Conservation (phyloP, 2,113 vertebrate genomes). For the Limanda limanda region DNA sequence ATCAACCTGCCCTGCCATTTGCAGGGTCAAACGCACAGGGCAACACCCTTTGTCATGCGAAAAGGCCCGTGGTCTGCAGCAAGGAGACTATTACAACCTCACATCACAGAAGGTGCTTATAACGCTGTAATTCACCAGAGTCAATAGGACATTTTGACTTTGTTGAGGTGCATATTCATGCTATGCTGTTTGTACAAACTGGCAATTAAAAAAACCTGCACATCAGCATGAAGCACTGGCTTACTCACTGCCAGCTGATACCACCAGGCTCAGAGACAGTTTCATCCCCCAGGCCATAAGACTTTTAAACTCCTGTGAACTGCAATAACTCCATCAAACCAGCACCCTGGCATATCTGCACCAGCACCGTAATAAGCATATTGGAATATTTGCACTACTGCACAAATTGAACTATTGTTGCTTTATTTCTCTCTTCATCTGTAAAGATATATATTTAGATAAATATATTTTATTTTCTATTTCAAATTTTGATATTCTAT, state of each 20-base stretch:
- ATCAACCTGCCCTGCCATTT: slow-evolving; percentile 46
- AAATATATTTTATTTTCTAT: no score
- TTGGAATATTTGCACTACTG: no score
- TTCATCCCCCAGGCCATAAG: no score
- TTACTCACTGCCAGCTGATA: background rate
- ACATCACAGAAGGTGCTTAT: background rate
- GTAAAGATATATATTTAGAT: no score
- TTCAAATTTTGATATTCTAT: no score
- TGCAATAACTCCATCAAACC: no score
- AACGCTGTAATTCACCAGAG: background rate
- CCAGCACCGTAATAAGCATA: no score
- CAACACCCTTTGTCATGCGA: slow-evolving; percentile 32
- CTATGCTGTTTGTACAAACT: background rate
- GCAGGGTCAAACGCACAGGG: slow-evolving; percentile 47
- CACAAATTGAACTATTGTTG: no score
- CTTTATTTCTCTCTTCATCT: no score
- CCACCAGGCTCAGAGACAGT: no score
- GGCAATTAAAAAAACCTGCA: background rate
- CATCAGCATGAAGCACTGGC: background rate
- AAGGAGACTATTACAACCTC: background rate
- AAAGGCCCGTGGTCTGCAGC: background rate
- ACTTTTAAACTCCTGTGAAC: no score
- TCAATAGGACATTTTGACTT: background rate
- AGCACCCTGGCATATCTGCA: no score
- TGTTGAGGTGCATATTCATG: background rate